These are phyloP conservation scores for Brachyhypopomus gauderio DNA, from an alignment of 2,113 vertebrate species.

Conservation along the genomic window DNA sequence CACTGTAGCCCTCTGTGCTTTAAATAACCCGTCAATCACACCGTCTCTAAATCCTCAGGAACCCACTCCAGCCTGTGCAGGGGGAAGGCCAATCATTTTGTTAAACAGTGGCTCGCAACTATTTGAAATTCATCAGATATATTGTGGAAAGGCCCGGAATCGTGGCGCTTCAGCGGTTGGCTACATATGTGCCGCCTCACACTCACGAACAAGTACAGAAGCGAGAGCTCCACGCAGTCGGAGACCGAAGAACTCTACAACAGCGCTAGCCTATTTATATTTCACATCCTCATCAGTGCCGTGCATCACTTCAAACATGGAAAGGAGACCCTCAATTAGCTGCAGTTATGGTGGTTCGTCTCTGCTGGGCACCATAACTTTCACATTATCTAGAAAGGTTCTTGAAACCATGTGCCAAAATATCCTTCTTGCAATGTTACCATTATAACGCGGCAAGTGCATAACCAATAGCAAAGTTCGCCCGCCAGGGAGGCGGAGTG, in stretches of 20 bases:
- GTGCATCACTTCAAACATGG: neutral
- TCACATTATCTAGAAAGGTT: neutral
- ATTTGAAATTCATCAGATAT: slow-evolving; percentile 38
- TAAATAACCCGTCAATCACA: slow-evolving; percentile 48
- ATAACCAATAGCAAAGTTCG: neutral
- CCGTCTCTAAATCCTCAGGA: slow-evolving; percentile 22
- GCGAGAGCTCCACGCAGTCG: slow-evolving; percentile 16
- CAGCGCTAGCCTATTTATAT: neutral
- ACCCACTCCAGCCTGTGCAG: slow-evolving; percentile 25
- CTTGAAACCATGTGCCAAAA: neutral
- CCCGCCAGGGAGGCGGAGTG: neutral
- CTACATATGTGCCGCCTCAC: slow-evolving; percentile 27
- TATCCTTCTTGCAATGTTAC: neutral
- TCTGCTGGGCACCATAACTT: neutral
- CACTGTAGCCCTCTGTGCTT: slow-evolving; percentile 36
- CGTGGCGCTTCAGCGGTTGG: slow-evolving; percentile 18
- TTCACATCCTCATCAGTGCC: slow-evolving; percentile 26
- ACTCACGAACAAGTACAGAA: slow-evolving; percentile 13
- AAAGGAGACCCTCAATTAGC: neutral
- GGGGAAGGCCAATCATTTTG: slow-evolving; percentile 10
- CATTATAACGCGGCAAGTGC: neutral
- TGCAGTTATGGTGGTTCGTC: neutral
- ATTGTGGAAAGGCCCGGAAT: neutral
- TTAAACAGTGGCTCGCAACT: slow-evolving; percentile 37
- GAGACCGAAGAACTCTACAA: slow-evolving; percentile 29